Conservation (phyloP, 2,113 vertebrate genomes). For the Chionodraco myersi region DNA sequence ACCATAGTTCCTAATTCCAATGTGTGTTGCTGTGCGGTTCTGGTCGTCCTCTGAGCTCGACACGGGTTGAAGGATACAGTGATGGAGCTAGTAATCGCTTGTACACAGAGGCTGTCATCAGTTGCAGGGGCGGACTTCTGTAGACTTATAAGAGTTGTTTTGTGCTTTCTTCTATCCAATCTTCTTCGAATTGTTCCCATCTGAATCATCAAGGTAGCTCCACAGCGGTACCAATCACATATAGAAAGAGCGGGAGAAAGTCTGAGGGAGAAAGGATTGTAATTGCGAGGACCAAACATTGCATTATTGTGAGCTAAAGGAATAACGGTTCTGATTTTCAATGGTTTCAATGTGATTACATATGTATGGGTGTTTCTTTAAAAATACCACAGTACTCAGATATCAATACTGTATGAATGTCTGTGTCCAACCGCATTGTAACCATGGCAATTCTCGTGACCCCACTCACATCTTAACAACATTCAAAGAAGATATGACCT, state of each 20-base stretch:
- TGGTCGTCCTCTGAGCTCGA: constrained; percentile 12
- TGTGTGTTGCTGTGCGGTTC: neutral
- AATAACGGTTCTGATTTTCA: constrained; percentile 62
- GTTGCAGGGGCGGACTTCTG: constrained; percentile 13
- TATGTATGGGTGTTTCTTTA: neutral
- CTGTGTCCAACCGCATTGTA: constrained; percentile 23
- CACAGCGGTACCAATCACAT: constrained; percentile 44
- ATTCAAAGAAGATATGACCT: constrained; percentile 24
- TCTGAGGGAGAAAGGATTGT: constrained; percentile 52
- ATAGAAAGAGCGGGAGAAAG: constrained; percentile 34
- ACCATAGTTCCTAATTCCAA: neutral
- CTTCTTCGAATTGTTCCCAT: constrained; percentile 63
- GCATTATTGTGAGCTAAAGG: constrained; percentile 52
- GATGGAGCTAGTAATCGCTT: constrained; percentile 37
- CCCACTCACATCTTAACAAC: neutral
- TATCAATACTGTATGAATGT: constrained; percentile 29
- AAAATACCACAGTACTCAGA: constrained; percentile 27
- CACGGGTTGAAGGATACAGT: neutral
- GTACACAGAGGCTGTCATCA: constrained; percentile 28
- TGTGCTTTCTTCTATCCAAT: constrained; percentile 56
- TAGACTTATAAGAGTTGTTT: constrained; percentile 54
- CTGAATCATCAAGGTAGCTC: constrained; percentile 51
- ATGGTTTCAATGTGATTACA: constrained; percentile 38
- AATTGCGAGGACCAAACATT: constrained; percentile 63
- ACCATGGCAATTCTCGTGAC: constrained; percentile 32